These are phyloP conservation scores for Prietella phreatophila DNA, from an alignment of 2,113 vertebrate genomes.

Conservation along the genomic window DNA sequence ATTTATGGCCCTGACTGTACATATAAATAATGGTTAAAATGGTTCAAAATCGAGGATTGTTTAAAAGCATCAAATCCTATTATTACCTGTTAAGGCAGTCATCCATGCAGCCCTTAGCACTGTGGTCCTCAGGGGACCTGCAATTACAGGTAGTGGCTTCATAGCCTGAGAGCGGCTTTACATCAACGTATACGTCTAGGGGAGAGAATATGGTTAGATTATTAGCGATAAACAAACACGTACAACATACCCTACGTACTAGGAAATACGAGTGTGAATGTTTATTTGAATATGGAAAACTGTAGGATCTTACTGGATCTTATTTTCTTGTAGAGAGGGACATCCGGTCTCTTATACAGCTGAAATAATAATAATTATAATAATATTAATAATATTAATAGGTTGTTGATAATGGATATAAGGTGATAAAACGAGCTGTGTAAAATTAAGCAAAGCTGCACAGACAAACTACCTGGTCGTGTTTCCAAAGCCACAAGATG, in stretches of 20 bases:
- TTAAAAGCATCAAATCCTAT: not conserved
- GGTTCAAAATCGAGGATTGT: not conserved
- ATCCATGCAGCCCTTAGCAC: conserved; percentile 85
- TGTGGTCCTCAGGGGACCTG: conserved; percentile 74
- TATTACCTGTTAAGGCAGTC: conserved; percentile 93
- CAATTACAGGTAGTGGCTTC: conserved; percentile 96
- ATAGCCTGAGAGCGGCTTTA: conserved; percentile 95
- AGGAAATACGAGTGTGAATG: not conserved
- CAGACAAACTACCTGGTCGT: conserved; percentile 85
- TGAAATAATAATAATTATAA: conserved; percentile 60
- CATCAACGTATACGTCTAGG: conserved; percentile 93
- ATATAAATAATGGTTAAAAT: not conserved
- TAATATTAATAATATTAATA: too few relatives aligned
- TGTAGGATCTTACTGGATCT: conserved; percentile 88
- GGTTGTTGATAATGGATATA: not conserved
- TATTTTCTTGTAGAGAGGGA: conserved; percentile 98
- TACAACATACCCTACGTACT: not conserved
- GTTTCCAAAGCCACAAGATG: conserved; percentile 99
- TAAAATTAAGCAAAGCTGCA: not conserved
- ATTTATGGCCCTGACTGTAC: not conserved
- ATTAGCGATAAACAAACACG: not conserved
- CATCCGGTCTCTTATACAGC: conserved; percentile 97
- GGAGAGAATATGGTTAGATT: not conserved
- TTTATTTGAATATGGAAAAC: not conserved
- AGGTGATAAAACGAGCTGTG: not conserved